A percentile compares a stretch with the other conserved stretches of the same genome.
Evolutionary conservation across 2,797 vertebrate species (phyloP).

Genomic region (Notolepis coatsorum): DNA sequence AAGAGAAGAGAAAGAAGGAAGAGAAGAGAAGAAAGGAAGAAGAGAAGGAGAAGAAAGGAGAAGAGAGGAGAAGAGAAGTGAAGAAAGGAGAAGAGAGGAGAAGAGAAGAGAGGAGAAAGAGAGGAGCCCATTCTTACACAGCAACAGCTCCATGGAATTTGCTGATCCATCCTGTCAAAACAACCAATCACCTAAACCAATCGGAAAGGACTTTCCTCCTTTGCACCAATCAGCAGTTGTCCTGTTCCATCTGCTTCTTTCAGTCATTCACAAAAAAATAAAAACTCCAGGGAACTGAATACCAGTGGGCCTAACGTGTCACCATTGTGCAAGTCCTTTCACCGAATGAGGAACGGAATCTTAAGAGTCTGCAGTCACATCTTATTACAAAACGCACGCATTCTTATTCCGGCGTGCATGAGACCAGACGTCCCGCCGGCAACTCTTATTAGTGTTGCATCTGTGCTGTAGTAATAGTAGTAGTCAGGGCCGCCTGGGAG

Average conservation of each 20-base stretch:
- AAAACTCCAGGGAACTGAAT: constrained; percentile 39
- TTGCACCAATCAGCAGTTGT: constrained; percentile 18
- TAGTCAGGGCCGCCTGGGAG: no score
- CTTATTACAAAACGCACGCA: no score
- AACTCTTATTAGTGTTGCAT: no score
- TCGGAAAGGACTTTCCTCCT: constrained; percentile 16
- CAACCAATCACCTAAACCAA: constrained; percentile 39
- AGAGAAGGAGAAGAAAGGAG: neutral
- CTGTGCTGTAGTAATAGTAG: no score
- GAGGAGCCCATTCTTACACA: neutral
- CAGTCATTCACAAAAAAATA: constrained; percentile 46
- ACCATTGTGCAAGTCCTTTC: constrained; percentile 48
- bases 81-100: no score
- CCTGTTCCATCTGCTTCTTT: constrained; percentile 13
- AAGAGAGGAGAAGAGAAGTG: neutral
- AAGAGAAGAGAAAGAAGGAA: neutral
- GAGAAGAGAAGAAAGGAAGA: neutral
- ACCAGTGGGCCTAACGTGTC: constrained; percentile 47
- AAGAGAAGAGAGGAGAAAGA: neutral
- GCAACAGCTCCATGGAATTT: no score
- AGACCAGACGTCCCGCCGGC: no score
- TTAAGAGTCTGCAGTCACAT: constrained; percentile 25
- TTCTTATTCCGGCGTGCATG: no score
- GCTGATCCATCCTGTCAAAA: no score
- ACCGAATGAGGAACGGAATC: constrained; percentile 55